Base-by-base conservation (phyloP, 2,888 invertebrate species). In the Periphyllus acericola region DNA sequence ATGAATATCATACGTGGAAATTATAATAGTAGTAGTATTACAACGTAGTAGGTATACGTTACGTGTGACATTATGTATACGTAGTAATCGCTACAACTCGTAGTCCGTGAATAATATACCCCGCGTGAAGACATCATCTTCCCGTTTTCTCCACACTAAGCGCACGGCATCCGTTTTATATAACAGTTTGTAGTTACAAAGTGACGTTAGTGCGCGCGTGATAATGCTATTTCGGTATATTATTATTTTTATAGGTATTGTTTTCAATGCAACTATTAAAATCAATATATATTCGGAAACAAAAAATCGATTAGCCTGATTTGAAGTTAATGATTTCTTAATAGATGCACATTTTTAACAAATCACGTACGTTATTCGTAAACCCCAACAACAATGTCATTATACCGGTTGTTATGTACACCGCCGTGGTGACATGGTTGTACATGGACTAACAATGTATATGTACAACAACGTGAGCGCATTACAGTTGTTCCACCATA, bases 281-380 rank as follows among this genome's bases (percentile, higher is more conserved):
- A 74, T 36, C 8, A 36, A 21, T 3, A 55, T 55, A 55, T 55
- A 19, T 34, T 74, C 5, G n/a, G 19, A 36, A 83, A 36, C 34
- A 34, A 55, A 19, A 40, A 72, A 19, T 55, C 82, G 72, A 72
- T 83, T 72, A 72, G 55, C 34, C 1, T 55, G 72, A 83, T 83
- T n/a, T 17, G 17, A 34, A 55, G 74, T 36, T 55, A 74, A 72
- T 5, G 46, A 46, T 74, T 55, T 74, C 34, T n/a, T 83, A 72
- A 83, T 55, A 34, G 72, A 34, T 14, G 8, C 17, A 25, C 34
- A 52, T 83, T 68, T 71, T 71, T 72, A 72, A 72, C 32, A 68
- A 34, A 72, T 52, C 32, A 11, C 32, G 25, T 46, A 81, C 52
- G n/a, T 32, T 52, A 72, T 82, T 72, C 52, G 55, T 72, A n/a